Evolutionary conservation across 2,113 vertebrate species (phyloP), one percentile per base, ranked within the genome.

Genomic region (Hippolais icterina): DNA sequence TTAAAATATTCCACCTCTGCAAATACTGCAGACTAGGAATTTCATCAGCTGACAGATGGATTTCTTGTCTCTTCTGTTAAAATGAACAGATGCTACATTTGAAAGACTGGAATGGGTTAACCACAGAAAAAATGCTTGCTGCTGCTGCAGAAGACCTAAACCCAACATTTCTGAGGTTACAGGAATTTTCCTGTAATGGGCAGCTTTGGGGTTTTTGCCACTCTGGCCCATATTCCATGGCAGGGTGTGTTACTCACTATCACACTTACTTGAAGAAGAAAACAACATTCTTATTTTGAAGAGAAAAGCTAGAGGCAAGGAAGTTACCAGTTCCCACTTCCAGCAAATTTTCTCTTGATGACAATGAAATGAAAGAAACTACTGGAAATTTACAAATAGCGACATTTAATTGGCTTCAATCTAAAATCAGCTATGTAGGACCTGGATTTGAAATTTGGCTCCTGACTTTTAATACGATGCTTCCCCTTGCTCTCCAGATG

Each of bases 1-100:
- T 90, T 75, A 79, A 87, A 64, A 84, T 82, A 82, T 87, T 91
- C 75, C 78, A 83, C 46, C 66, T 93, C 72, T 94, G 65, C 61
- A 79, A 78, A 76, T 57, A 44, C 19, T 75, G 39, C 50, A 92
- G 44, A 84, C 9, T 9, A 44, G 31, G 89, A 92, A 82, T 82
- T 84, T 71, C n/a, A 83, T 68, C 70, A 91, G 53, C 60, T 84
- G 65, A 89, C 71, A 92, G 61, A 75, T 68, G 44, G 76, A 61
- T 91, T 95, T 79, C 72, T 91, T 77, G 39, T 71, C 81, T 70
- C 47, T 83, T 44, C 78, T 2, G 11, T 31, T 90, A 59, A 92
- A 76, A 49, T 25, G 31, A 89, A 68, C 37, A 93, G 69, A 78
- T 84, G 69, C 57, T 41, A 19, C 20, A 13, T 52, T 57, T 28